These are phyloP conservation scores for Vollenhovia emeryi DNA, from an alignment of 1,140 invertebrate genomes.

Conservation along the genomic window DNA sequence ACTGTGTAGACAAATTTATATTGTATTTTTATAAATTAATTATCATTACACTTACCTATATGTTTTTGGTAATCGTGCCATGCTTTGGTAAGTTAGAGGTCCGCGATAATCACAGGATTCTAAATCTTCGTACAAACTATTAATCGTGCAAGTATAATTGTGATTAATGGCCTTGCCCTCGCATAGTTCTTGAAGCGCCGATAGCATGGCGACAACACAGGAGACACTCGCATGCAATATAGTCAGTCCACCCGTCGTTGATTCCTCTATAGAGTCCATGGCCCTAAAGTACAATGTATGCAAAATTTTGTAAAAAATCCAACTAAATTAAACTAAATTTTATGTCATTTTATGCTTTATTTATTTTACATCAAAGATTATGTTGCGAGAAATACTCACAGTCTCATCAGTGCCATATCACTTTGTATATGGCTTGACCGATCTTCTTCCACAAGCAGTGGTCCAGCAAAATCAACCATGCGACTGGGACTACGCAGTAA, in stretches of 20 bases:
- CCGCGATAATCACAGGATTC: conserved; percentile 94
- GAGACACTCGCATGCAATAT: conserved; percentile 92
- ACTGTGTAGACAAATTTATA: not conserved
- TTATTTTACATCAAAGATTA: not conserved
- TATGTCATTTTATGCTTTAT: not conserved
- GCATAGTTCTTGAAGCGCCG: conserved; percentile 93
- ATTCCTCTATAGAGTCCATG: conserved; percentile 96
- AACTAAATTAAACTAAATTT: not conserved
- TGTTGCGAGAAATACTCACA: conserved; percentile 87
- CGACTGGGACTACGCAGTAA: conserved; percentile 90
- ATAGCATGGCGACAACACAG: conserved; percentile 93
- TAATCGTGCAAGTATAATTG: conserved; percentile 87
- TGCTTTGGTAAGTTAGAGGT: conserved; percentile 93
- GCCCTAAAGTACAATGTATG: conserved; percentile 87
- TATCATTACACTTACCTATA: conserved; percentile 86
- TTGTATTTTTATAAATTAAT: not conserved
- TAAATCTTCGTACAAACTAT: conserved; percentile 90
- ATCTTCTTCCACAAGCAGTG: conserved; percentile 90
- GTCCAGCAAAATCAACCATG: conserved; percentile 90
- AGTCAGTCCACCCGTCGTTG: conserved; percentile 87
- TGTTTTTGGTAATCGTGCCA: conserved; percentile 92
- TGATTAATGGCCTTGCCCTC: conserved; percentile 89
- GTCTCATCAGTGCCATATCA: conserved; percentile 95
- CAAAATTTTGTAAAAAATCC: not conserved
- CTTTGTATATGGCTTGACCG: conserved; percentile 91